Conservation (phyloP, 2,888 invertebrate species). For the Margaritifera margaritifera region DNA sequence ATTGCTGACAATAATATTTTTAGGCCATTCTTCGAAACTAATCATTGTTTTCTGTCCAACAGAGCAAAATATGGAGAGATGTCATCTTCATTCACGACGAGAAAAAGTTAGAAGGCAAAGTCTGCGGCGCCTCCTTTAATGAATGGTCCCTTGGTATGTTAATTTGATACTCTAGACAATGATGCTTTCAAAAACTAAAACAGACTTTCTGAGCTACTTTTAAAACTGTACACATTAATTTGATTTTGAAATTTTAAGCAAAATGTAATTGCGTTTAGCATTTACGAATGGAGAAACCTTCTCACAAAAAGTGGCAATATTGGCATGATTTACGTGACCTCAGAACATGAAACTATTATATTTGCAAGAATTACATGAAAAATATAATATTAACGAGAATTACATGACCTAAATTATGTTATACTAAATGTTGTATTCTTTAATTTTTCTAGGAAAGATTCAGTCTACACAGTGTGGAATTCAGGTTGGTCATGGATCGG, state of each 20-base stretch:
- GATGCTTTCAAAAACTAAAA: not conserved
- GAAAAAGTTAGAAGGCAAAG: slow-evolving; percentile 33
- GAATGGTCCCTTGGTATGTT: slow-evolving; percentile 29
- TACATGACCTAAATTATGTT: not conserved
- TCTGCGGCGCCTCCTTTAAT: slow-evolving; percentile 30
- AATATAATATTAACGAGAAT: not conserved
- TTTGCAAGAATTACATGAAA: not conserved
- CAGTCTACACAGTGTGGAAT: slow-evolving; percentile 36
- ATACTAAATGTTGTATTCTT: not conserved
- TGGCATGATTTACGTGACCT: not conserved
- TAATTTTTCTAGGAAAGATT: slow-evolving; percentile 23
- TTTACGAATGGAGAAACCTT: not conserved
- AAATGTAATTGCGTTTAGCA: not conserved
- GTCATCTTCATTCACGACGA: slow-evolving; percentile 42
- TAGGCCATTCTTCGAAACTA: no score
- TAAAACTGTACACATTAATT: no score
- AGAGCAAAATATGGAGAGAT: slow-evolving; percentile 45
- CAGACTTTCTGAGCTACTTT: no score
- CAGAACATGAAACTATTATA: not conserved
- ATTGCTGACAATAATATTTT: no score
- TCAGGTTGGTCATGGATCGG: slow-evolving; percentile 42
- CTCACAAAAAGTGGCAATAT: no score
- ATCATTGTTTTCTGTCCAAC: no score
- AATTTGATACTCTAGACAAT: not conserved
- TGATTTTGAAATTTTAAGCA: no score